Evolutionary conservation across 2,888 invertebrate genomes (phyloP), one percentile per base, ranked within the genome.

Genomic region (Trachelus stipa): DNA sequence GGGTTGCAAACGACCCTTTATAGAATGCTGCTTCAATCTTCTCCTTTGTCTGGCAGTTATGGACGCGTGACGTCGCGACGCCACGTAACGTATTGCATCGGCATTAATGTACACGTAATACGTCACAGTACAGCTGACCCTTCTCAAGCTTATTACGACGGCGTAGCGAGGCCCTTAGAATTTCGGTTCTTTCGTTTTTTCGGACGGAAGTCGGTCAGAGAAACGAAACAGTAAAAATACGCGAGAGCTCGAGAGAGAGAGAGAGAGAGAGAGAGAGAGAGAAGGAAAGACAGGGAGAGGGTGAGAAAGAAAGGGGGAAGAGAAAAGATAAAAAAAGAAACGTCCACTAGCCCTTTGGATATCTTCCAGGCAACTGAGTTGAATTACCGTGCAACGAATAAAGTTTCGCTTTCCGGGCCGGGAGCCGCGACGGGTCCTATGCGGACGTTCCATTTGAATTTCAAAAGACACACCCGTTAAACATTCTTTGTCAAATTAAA

Each of bases 381-480:
- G 83, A 85, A 85, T 85, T 85, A 84, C 82, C 81, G 81, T 83
- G 80, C 83, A 85, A 83, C 83, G 82, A 85, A 85, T 80, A 75
- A 75, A 77, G 74, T 71, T 71, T 71, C 33, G 34, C 71, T 71
- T 71, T 56, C 56, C 31, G 31, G 71, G 34, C 71, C 12, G 71
- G 34, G 71, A 23, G 71, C 12, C 33, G 30, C 31, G 71, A 31
- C 31, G 71, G 12, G 33, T 6, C 71, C 12, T 12, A 11, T 71
- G 31, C 31, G 74, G 73, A 82, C 80, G 81, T 82, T 80, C 68
- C 77, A 84, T 85, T 85, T 84, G 85, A 85, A 85, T 85, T 83
- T 83, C 77, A 84, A 85, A 82, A 81, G 81, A 80, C 77, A 77
- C 80, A 81, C 76, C 73, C 79, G 75, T 77, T 69, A 74, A 73